Evolutionary conservation across 35 echinoderm and acorn worm species (phyloP).

Genomic region (Ophiothrix spiculata): DNA sequence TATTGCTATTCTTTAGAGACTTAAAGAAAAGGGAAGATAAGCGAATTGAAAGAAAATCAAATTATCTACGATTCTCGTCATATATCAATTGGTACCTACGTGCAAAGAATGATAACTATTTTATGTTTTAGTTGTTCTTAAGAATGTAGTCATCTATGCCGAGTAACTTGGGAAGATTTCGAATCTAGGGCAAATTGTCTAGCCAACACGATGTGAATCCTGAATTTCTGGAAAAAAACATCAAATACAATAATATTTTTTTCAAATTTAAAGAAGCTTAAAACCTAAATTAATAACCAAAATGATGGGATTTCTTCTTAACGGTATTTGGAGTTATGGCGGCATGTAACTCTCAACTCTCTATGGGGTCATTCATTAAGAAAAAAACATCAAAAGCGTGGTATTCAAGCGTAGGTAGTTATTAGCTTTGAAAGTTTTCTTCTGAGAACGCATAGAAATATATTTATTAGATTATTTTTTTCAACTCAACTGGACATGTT

Average conservation of each 20-base stretch:
- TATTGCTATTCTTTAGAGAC: not conserved
- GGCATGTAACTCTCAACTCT: not conserved
- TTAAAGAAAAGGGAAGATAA: not conserved
- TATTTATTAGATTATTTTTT: not conserved
- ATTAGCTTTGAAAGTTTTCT: not conserved
- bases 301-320: too few species aligned
- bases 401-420: not conserved
- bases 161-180: not conserved
- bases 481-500: not conserved
- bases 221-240: not conserved
- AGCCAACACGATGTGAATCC: not conserved
- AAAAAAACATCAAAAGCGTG: not conserved
- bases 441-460: not conserved
- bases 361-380: not conserved
- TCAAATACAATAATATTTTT: too few species aligned
- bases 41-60: not conserved
- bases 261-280: too few species aligned
- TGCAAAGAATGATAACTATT: constrained; percentile 1
- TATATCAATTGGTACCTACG: not conserved
- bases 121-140: too few species aligned
- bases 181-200: constrained; percentile 4
- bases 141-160: not conserved
- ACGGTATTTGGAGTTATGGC: too few species aligned
- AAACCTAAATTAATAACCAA: too few species aligned
- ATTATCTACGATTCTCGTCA: not conserved